phyloP scores from a whole-genome alignment of 2,888 invertebrate genomes.

The Drosophila kanekoi region DNA sequence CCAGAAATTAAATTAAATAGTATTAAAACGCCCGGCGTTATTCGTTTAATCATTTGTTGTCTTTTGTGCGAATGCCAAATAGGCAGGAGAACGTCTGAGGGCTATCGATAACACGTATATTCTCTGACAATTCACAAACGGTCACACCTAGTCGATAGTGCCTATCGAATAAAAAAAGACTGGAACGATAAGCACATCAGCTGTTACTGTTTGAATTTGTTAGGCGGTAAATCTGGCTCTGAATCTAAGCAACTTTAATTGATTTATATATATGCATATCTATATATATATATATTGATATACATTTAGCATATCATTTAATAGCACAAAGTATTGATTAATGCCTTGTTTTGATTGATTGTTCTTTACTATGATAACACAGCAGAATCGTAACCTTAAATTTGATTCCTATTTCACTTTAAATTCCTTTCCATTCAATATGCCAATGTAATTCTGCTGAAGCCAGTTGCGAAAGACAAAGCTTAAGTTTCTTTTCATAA shows the following conservation, averaged over 20 bases:
- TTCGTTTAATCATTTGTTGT: not conserved
- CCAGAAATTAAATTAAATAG: not conserved
- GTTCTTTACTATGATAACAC: too few species aligned
- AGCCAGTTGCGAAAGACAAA: not conserved
- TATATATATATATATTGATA: not conserved
- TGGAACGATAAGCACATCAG: not conserved
- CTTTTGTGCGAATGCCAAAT: conserved; percentile 25
- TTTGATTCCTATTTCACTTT: too few species aligned
- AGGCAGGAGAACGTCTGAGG: conserved; percentile 3
- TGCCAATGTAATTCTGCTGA: too few species aligned
- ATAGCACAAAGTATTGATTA: too few species aligned
- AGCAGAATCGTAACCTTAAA: too few species aligned
- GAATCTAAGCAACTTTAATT: not conserved
- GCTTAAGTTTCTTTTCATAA: not conserved
- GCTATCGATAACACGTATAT: not conserved
- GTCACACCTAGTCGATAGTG: not conserved
- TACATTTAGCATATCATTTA: too few species aligned
- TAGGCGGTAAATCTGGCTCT: not conserved
- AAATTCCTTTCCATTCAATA: too few species aligned
- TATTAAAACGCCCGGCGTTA: conserved; percentile 15
- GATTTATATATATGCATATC: too few species aligned
- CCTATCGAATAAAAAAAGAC: conserved; percentile 13
- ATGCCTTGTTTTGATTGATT: too few species aligned
- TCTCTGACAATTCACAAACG: not conserved
- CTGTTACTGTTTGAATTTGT: conserved; percentile 9